Percentiles rank a stretch among this genome's conserved stretches.
Conservation (phyloP, 2,797 vertebrate species). For the Leuciscus waleckii region DNA sequence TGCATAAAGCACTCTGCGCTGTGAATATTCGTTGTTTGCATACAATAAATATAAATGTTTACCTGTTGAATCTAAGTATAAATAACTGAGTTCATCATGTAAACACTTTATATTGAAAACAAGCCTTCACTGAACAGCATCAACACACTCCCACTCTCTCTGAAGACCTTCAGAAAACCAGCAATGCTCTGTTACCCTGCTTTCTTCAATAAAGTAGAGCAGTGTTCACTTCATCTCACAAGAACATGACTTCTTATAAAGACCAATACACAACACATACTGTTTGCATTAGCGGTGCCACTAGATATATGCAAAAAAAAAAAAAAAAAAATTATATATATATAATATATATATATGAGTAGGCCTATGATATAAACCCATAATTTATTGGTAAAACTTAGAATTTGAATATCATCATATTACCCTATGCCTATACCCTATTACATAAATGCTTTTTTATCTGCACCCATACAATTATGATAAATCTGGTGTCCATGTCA, state of each 20-base stretch:
- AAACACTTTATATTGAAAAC: constrained; percentile 23
- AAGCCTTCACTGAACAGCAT: background rate
- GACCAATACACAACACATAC: background rate
- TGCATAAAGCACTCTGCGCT: background rate
- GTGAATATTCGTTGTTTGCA: background rate
- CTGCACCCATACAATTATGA: background rate
- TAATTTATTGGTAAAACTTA: background rate
- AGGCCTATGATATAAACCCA: background rate
- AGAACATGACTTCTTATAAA: background rate
- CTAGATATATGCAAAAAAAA: background rate
- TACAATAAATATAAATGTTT: constrained; percentile 14
- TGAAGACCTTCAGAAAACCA: background rate
- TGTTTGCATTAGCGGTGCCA: background rate
- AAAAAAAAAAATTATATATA: too few relatives aligned
- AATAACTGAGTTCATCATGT: constrained; percentile 7
- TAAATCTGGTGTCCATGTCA: background rate
- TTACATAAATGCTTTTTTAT: background rate
- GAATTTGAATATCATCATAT: background rate
- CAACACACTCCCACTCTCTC: constrained; percentile 6
- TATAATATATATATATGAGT: background rate
- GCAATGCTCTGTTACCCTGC: background rate
- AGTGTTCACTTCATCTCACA: background rate
- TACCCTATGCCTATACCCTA: background rate
- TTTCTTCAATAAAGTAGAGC: background rate
- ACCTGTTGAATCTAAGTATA: background rate